A percentile compares a stretch with the other conserved stretches of the same genome.
phyloP scores from a whole-genome alignment of 2,797 vertebrate species.

The Mus spretus region DNA sequence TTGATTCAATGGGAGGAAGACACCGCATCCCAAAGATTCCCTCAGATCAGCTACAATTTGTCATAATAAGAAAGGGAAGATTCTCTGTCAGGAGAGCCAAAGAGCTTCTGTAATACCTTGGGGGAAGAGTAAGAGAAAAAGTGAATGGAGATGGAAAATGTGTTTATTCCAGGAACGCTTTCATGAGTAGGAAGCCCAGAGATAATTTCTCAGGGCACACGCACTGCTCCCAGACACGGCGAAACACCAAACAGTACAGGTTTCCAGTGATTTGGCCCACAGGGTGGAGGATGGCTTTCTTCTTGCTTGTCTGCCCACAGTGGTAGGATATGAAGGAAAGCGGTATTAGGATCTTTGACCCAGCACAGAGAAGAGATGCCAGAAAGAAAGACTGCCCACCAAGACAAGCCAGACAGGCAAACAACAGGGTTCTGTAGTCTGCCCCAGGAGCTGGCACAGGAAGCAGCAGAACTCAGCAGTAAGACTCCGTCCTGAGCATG shows the following conservation, averaged over 20 bases:
- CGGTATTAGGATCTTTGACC: not conserved
- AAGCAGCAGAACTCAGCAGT: not conserved
- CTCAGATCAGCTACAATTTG: constrained; percentile 85
- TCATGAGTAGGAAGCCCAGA: constrained; percentile 59
- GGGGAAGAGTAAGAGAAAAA: constrained; percentile 65
- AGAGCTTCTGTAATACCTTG: constrained; percentile 76
- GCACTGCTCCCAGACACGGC: fast-evolving
- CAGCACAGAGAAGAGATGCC: not conserved
- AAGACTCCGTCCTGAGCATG: not conserved
- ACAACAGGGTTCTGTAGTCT: not conserved
- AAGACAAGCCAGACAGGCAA: not conserved
- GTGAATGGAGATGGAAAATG: constrained; percentile 65
- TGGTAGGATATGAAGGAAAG: not conserved
- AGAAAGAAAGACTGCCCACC: not conserved
- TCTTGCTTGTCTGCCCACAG: not conserved
- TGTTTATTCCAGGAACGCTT: constrained; percentile 79
- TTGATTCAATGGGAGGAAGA: constrained; percentile 89
- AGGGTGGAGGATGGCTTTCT: not conserved
- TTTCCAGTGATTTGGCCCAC: not conserved
- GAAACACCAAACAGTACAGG: constrained; percentile 9
- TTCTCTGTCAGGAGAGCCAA: constrained; percentile 86
- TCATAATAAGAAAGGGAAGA: constrained; percentile 87
- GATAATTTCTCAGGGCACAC: constrained; percentile 8
- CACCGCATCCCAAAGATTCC: constrained; percentile 86
- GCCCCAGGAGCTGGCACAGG: not conserved